phyloP scores from a whole-genome alignment of 2,888 invertebrate species.

The Eupithecia tripunctaria region DNA sequence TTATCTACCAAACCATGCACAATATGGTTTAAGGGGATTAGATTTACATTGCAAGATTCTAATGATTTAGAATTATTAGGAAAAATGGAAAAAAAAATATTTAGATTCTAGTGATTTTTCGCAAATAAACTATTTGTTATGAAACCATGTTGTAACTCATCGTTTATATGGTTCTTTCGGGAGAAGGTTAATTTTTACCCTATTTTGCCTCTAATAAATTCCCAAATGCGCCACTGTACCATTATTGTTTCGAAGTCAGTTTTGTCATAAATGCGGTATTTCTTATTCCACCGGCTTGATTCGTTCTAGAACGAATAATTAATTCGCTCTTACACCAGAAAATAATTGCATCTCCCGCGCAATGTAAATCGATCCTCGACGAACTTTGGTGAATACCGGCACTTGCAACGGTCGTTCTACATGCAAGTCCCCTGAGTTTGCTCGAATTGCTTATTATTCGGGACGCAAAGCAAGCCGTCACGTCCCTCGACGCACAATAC shows the following conservation, averaged over 20 bases:
- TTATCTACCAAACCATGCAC: not conserved
- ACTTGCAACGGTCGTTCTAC: constrained; percentile 53
- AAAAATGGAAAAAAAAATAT: not conserved
- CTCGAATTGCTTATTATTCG: constrained; percentile 64
- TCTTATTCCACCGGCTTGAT: not conserved
- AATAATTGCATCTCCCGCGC: not conserved
- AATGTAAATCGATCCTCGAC: not conserved
- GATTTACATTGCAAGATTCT: not conserved
- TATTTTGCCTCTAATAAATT: not conserved
- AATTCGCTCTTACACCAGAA: no score
- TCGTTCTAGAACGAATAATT: not conserved
- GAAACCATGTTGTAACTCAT: not conserved
- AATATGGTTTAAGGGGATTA: not conserved
- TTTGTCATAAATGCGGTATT: not conserved
- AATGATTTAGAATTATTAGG: not conserved
- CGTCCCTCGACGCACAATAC: constrained; percentile 57
- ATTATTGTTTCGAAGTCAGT: not conserved
- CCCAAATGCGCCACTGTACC: not conserved
- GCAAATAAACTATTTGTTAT: not conserved
- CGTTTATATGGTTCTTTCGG: not conserved
- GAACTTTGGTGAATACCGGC: constrained; percentile 35
- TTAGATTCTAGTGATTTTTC: not conserved
- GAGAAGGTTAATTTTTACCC: no score
- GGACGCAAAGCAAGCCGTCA: constrained; percentile 53
- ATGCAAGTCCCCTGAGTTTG: constrained; percentile 52